Evolutionary conservation across 2,888 invertebrate species (phyloP), one percentile per base, ranked within the genome.

Genomic region (Drosophila pseudotalamancana): DNA sequence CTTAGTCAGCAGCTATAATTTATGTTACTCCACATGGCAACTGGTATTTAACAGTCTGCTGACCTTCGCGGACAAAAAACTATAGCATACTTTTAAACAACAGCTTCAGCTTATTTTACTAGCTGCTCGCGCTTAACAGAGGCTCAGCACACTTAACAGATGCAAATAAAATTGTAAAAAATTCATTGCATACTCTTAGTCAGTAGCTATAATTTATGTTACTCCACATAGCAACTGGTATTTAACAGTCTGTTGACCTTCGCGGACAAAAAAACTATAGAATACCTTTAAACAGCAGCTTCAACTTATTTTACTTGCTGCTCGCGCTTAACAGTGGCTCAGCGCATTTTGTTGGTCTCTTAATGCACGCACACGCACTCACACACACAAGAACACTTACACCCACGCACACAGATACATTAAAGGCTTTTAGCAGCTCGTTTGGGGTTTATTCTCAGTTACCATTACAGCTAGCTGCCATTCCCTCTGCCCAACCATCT

Each of bases 401-500:
- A 35, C 21, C n/a, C 29, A 16, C 9, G 19, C 8, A 8, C 29
- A 9, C 29, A 29, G 35, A 25, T 23, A 54, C 59, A 63, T 62
- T 69, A 53, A 76, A 66, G 77, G 84, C 70, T 80, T 80, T 82
- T 60, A 64, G 63, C 51, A 55, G 86, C 64, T 79, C 77, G 63
- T 83, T 64, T 64, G 63, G 64, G 80, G 77, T 66, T 80, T 83
- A 76, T 61, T 31, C 53, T 50, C 64, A 9, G 46, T 50, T 56
- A 60, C 57, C 34, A 48, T 40, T 54, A 14, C 53, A 54, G 25
- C 48, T 39, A 56, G 31, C 57, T 57, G 46, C 32, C 46, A 42
- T 23, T 16, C 31, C 31, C 31, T 3, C 19, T 14, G 11, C 11
- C n/a, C 42, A 27, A 16, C 27, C 42, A 18, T n/a, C 23, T 4